Base-by-base conservation (phyloP, 2,797 vertebrate species). In the Clarias platycephalus region DNA sequence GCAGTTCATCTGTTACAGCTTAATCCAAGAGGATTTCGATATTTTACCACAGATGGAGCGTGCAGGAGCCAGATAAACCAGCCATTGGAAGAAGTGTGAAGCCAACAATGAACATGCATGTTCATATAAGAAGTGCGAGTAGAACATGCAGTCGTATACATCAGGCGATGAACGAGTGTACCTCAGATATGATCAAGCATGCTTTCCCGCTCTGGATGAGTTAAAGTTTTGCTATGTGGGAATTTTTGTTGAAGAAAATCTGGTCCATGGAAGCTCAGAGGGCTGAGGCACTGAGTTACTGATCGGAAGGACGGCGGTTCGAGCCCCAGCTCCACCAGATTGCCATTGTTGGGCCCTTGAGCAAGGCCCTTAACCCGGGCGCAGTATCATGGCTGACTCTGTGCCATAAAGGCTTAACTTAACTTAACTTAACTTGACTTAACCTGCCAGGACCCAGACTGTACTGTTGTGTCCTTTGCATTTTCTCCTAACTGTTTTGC, bases 21-120 rank as follows among this genome's bases (percentile, higher is more conserved):
- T 78, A 82, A 85, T 81, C 80, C 84, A 70, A 85, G 80, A 85
- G 72, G 70, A 66, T 22, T 53, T 28, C 53, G 18, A 63, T 82
- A 68, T 85, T 64, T 62, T 67, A 60, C 72, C 84, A 78, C 84
- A 85, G 84, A 85, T 82, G 84, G 84, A 78, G 64, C 26, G 55
- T 63, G 80, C 80, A 55, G 70, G 80, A 85, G 80, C 84, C 84
- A 85, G 84, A 85, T 85, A 44, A 82, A 77, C n/a, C 55, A 77
- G 71, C 66, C 80, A 49, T 68, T 62, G 53, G 34, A 68, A 53
- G 66, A 82, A 62, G 72, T 77, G 80, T 70, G 63, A 77, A 76
- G 84, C 84, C 79, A 81, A 28, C n/a, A 66, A 40, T n/a, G 34
- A 75, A 67, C 62, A 76, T 68, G 70, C 84, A 40, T 75, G 60